phyloP scores from a whole-genome alignment of 2,797 vertebrate species.

The Coendou prehensilis region DNA sequence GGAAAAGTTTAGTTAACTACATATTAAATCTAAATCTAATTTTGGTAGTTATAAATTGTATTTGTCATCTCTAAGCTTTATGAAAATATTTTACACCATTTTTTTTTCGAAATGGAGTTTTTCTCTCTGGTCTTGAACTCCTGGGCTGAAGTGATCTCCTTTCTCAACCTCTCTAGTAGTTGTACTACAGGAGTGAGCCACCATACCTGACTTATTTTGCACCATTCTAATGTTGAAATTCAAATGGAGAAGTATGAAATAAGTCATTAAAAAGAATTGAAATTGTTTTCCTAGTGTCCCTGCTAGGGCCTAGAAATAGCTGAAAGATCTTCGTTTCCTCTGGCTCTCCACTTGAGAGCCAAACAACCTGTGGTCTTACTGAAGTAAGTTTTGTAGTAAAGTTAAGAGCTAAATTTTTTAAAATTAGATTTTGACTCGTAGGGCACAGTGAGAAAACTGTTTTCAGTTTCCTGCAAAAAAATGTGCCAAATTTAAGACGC shows the following conservation, averaged over 20 bases:
- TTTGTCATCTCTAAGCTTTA: constrained; percentile 61
- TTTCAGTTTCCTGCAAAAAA: constrained; percentile 37
- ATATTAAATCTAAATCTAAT: constrained; percentile 62
- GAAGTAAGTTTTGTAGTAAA: constrained; percentile 46
- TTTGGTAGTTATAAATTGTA: constrained; percentile 45
- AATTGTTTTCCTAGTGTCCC: constrained; percentile 20
- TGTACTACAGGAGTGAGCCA: not conserved
- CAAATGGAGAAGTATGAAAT: constrained; percentile 47
- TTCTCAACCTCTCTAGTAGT: not conserved
- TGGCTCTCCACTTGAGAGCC: not conserved
- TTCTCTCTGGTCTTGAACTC: not conserved
- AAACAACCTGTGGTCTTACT: not conserved
- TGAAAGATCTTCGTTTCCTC: not conserved
- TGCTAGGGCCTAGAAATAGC: not conserved
- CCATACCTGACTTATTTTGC: not conserved
- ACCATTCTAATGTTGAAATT: constrained; percentile 43
- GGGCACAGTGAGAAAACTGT: constrained; percentile 8
- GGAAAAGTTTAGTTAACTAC: constrained; percentile 58
- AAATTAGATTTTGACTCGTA: constrained; percentile 45
- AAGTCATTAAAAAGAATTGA: constrained; percentile 29
- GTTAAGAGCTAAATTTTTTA: constrained; percentile 36
- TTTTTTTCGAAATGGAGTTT: not conserved
- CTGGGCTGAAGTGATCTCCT: not conserved
- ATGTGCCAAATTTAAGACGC: constrained; percentile 35
- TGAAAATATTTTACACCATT: constrained; percentile 45